A percentile compares a stretch with the other conserved stretches of the same genome.
Evolutionary conservation across 1,140 invertebrate genomes (phyloP).

Genomic region (Sarcophaga peregrina): DNA sequence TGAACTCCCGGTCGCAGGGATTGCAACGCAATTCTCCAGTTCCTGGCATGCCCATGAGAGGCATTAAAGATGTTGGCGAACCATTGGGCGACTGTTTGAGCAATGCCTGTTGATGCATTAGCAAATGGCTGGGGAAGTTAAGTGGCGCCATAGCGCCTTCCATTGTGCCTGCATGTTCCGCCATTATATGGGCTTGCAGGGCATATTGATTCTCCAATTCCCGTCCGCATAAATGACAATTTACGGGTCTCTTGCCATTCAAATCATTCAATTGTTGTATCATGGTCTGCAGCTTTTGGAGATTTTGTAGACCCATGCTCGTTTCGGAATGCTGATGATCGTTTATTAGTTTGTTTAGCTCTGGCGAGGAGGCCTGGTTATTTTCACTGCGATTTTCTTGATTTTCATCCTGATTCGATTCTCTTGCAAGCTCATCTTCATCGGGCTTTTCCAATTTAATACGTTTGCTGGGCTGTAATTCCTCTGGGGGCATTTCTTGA

Average conservation of each 20-base stretch:
- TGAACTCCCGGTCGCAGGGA: conserved; percentile 72
- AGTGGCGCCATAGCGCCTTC: conserved; percentile 42
- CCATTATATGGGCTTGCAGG: conserved; percentile 72
- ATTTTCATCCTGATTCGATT: conserved; percentile 40
- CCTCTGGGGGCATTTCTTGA: conserved; percentile 45
- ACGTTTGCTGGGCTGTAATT: conserved; percentile 53
- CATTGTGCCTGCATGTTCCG: conserved; percentile 69
- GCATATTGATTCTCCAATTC: conserved; percentile 73
- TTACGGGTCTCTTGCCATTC: conserved; percentile 71
- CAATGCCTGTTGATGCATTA: conserved; percentile 50
- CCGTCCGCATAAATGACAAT: conserved; percentile 72
- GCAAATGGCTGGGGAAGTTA: conserved; percentile 50
- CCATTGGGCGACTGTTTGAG: conserved; percentile 53
- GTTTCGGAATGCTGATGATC: conserved; percentile 67
- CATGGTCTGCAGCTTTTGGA: conserved; percentile 91
- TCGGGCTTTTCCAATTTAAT: conserved; percentile 62
- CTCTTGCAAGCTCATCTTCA: conserved; percentile 65
- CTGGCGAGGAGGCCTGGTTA: conserved; percentile 23
- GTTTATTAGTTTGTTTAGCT: conserved; percentile 58
- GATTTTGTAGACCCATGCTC: conserved; percentile 76
- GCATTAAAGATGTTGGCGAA: conserved; percentile 38
- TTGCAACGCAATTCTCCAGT: conserved; percentile 66
- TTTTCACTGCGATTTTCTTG: conserved; percentile 43
- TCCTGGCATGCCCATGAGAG: conserved; percentile 9
- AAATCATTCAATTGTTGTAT: conserved; percentile 87